These are phyloP conservation scores for Sylvicapra grimmia DNA, from an alignment of 2,113 vertebrate genomes.

Conservation along the genomic window DNA sequence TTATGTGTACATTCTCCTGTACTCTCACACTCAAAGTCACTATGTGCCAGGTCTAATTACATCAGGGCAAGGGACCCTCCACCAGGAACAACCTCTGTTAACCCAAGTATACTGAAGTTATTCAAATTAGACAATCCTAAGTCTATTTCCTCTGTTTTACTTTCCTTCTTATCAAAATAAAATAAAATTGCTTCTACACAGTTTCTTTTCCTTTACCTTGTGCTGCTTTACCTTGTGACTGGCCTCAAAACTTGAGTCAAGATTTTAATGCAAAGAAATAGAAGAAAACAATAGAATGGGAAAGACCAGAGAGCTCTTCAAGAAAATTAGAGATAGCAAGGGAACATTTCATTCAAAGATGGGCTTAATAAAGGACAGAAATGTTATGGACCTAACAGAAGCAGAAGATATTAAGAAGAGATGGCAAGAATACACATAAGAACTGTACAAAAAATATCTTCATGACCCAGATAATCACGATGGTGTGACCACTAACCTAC, in stretches of 20 bases:
- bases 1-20: accelerated
- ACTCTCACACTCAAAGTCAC: background rate
- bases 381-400: background rate
- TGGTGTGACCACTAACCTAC: background rate
- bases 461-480: background rate
- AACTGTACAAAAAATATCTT: background rate
- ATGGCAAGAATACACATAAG: background rate
- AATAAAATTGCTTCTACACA: background rate
- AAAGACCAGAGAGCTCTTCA: background rate
- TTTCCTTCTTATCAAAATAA: background rate
- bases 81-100: background rate
- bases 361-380: background rate
- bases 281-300: too few relatives aligned
- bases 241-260: background rate
- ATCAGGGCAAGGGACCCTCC: background rate
- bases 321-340: background rate
- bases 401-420: background rate
- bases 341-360: background rate
- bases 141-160: background rate
- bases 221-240: too few relatives aligned
- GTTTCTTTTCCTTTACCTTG: background rate
- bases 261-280: background rate
- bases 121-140: background rate
- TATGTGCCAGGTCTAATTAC: background rate
- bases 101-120: background rate